A percentile compares a stretch with the other conserved stretches of the same genome.
Evolutionary conservation across 2,113 vertebrate genomes (phyloP).

Genomic region (Cyprinodon variegatus): DNA sequence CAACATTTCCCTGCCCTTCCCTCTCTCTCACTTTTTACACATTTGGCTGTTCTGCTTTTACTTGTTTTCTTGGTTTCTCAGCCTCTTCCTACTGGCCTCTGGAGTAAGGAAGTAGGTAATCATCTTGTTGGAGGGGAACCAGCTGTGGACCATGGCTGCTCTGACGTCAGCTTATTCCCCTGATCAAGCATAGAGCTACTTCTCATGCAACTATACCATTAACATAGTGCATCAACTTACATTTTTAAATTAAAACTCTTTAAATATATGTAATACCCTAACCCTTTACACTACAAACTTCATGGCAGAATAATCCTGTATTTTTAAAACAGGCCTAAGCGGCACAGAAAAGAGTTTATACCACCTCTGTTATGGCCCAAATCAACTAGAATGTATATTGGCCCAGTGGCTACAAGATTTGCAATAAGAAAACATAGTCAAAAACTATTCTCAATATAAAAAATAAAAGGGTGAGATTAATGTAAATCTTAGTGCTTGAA

Average conservation of each 20-base stretch:
- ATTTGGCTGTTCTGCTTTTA: constrained; percentile 60
- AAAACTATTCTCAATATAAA: not conserved
- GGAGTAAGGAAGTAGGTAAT: constrained; percentile 63
- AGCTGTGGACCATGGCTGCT: constrained; percentile 62
- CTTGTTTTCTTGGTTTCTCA: constrained; percentile 56
- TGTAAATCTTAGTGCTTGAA: not conserved
- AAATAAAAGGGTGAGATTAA: not conserved
- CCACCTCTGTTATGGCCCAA: too few species aligned
- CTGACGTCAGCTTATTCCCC: constrained; percentile 54
- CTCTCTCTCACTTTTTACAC: constrained; percentile 9
- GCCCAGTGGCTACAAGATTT: not conserved
- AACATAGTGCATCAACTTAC: not conserved
- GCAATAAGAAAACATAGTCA: not conserved
- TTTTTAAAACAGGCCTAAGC: not conserved
- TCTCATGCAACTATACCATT: constrained; percentile 29
- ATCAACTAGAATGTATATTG: too few species aligned
- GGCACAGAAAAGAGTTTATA: too few species aligned
- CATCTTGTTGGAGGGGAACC: constrained; percentile 71
- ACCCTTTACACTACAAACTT: too few species aligned
- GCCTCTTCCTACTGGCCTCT: constrained; percentile 61
- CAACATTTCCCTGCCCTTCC: constrained; percentile 38
- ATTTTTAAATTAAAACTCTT: too few species aligned
- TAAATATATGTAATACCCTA: too few species aligned
- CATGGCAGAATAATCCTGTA: not conserved
- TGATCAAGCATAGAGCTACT: constrained; percentile 57